A percentile compares a stretch with the other conserved stretches of the same genome.
These are phyloP conservation scores for Carapus acus DNA, from an alignment of 2,797 vertebrate genomes.

Conservation along the genomic window DNA sequence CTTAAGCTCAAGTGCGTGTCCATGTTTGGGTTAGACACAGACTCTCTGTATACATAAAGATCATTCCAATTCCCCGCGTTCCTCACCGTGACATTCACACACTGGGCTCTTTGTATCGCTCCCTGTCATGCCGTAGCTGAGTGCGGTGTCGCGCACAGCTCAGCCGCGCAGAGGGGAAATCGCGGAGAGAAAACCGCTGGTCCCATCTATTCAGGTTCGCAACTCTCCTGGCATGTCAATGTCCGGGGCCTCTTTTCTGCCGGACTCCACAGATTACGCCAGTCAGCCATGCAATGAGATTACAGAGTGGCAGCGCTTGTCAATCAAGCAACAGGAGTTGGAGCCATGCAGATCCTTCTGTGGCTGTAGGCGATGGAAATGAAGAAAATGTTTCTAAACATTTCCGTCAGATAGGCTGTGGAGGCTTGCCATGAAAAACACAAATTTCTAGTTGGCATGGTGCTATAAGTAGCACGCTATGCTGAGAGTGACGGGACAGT, in stretches of 20 bases:
- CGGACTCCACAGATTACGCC: constrained; percentile 52
- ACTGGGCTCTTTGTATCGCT: constrained; percentile 61
- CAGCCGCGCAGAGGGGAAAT: constrained; percentile 49
- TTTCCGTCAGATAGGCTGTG: constrained; percentile 26
- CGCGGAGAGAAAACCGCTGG: constrained; percentile 49
- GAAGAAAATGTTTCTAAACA: constrained; percentile 26
- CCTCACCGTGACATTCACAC: constrained; percentile 54
- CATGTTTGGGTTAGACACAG: constrained; percentile 39
- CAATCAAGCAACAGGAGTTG: constrained; percentile 58
- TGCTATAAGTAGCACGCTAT: constrained; percentile 10
- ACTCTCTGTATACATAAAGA: constrained; percentile 28
- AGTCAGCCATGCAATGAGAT: constrained; percentile 53
- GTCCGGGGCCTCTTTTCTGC: constrained; percentile 57
- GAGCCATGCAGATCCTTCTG: constrained; percentile 45
- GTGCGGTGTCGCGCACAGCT: constrained; percentile 3
- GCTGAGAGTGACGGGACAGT: constrained; percentile 9
- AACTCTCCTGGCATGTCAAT: constrained; percentile 60
- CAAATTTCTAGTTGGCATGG: constrained; percentile 22
- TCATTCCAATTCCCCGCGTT: constrained; percentile 33
- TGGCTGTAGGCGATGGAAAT: constrained; percentile 34
- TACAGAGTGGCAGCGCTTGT: constrained; percentile 53
- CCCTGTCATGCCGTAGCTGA: constrained; percentile 35
- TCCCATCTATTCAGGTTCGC: constrained; percentile 42
- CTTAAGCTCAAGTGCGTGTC: constrained; percentile 20
- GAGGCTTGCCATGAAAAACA: constrained; percentile 1